Evolutionary conservation across 1,140 invertebrate genomes (phyloP), one percentile per base, ranked within the genome.

Genomic region (Mizuhopecten yessoensis): DNA sequence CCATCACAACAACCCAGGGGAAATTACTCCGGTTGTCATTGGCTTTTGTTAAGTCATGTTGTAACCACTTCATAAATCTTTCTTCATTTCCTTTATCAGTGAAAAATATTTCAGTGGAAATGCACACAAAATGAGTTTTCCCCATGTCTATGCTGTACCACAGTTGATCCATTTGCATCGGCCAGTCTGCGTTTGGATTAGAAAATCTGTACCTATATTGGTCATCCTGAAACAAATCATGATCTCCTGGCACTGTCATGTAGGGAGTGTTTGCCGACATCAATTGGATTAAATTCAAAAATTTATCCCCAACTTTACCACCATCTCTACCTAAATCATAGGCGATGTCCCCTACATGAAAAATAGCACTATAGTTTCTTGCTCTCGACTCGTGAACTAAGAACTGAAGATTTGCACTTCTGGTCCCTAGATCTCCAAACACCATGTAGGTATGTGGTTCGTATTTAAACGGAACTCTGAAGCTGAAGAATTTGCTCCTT

Each of bases 371-470:
- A 96, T 98, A 99, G 91, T 97, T 96, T 97, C 98, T 49, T 98
- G 97, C 0, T 11, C 57, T 92, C 10, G 98, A 97, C 95, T 99
- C 99, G 92, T 98, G 97, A 95, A 99, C 98, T 33, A 99, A 95
- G 91, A 98, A 97, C 0, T 97, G 97, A 75, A 99, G 97, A 29
- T 98, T 98, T 49, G 96, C 95, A n/a, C 98, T 98, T 97, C 98
- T 98, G 94, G 98, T 98, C 0, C 98, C 98, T 97, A 99, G 98
- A 96, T 99, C 98, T 0, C 98, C 99, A 95, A 98, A 99, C 91
- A 99, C 97, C 86, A 98, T 98, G 57, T 99, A 95, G 1, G 90
- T 92, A 45, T 94, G 93, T 39, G 89, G 45, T 86, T 88, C 91
- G 1, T 89, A 87, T 0, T 89, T 86, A 9, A 90, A 23, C 17